Conservation (phyloP, 2,113 vertebrate genomes). For the Cyphomyrus discorhynchus region DNA sequence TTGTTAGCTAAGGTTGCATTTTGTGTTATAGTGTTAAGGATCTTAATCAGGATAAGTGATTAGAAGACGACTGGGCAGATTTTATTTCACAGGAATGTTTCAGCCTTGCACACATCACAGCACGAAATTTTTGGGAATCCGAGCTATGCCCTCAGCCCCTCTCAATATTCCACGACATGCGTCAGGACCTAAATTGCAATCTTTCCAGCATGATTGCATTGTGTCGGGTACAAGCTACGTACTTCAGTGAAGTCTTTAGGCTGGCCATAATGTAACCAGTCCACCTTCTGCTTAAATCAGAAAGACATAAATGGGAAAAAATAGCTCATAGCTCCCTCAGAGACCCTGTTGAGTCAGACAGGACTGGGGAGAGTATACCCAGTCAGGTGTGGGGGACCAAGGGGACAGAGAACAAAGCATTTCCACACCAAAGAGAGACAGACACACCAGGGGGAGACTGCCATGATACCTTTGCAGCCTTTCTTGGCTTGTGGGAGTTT, state of each 20-base stretch:
- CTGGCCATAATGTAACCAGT: neutral
- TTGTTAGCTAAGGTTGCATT: neutral
- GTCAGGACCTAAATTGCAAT: neutral
- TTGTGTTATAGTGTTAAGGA: neutral
- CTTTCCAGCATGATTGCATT: neutral
- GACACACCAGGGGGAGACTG: neutral
- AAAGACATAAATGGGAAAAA: neutral
- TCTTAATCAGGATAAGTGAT: neutral
- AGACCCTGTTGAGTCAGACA: neutral
- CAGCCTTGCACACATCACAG: neutral
- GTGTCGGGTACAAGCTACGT: neutral
- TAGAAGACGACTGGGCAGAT: neutral
- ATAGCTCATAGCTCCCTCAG: neutral
- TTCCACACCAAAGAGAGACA: neutral
- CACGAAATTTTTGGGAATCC: neutral
- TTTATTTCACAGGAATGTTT: neutral
- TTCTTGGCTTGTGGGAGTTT: no score
- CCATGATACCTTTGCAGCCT: neutral
- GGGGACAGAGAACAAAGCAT: neutral
- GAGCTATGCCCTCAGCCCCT: neutral
- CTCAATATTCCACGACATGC: neutral
- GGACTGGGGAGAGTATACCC: neutral
- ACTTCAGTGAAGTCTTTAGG: neutral
- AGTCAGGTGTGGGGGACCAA: neutral
- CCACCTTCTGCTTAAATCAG: neutral